Evolutionary conservation across 2,888 invertebrate genomes (phyloP).

Genomic region (Agrotis clavis): DNA sequence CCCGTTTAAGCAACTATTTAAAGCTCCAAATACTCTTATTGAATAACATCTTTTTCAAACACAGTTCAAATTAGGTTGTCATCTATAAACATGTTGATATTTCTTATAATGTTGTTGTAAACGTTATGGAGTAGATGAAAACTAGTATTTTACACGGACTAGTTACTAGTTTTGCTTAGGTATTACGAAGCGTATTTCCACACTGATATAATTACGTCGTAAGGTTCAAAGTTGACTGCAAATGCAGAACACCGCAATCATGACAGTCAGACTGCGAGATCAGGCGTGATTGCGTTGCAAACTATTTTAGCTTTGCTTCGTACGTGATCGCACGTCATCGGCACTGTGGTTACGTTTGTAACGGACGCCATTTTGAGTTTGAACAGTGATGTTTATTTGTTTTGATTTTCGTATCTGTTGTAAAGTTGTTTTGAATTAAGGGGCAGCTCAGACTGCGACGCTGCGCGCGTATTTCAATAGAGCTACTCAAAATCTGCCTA

Average conservation of each 20-base stretch:
- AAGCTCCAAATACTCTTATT: too few species aligned
- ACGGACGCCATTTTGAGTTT: constrained; percentile 27
- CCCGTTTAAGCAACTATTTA: too few species aligned
- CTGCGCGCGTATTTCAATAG: too few species aligned
- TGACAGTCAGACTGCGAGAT: constrained; percentile 46
- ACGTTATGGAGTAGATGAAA: too few species aligned
- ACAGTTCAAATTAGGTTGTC: background rate
- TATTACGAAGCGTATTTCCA: background rate
- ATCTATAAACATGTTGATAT: too few species aligned
- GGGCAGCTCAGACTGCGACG: too few species aligned
- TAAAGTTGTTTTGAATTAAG: background rate
- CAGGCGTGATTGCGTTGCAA: constrained; percentile 42
- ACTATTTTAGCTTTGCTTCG: constrained; percentile 25
- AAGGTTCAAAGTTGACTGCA: constrained; percentile 19
- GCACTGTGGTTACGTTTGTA: constrained; percentile 23
- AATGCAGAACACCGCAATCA: constrained; percentile 19
- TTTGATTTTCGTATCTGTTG: constrained; percentile 6
- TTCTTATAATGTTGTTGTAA: too few species aligned
- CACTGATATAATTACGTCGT: constrained; percentile 17
- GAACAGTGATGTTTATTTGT: constrained; percentile 17
- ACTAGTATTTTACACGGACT: too few species aligned
- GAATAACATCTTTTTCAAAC: background rate
- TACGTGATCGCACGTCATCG: constrained; percentile 24
- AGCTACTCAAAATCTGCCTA: too few species aligned
- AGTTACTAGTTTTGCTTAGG: background rate